A percentile compares a stretch with the other conserved stretches of the same genome.
phyloP scores from a whole-genome alignment of 2,888 invertebrate species.

The Liopterus haemorrhoidalis region DNA sequence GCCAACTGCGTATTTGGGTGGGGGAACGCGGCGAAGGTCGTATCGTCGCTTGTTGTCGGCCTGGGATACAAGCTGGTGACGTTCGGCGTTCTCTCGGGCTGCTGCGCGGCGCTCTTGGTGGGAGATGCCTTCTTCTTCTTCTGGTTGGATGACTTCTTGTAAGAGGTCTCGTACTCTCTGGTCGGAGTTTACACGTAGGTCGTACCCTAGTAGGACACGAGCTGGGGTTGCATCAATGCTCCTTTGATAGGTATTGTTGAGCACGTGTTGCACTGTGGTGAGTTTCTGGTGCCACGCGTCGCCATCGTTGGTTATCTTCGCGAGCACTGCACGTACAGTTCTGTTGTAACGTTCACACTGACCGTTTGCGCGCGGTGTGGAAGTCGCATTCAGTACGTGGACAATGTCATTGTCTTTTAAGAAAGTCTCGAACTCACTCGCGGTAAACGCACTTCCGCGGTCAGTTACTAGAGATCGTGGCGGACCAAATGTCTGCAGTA shows the following conservation, averaged over 20 bases:
- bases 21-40: too few relatives aligned
- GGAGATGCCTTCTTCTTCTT: too few relatives aligned
- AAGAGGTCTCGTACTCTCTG: too few relatives aligned
- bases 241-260: background rate
- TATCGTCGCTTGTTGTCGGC: too few relatives aligned
- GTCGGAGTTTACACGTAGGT: too few relatives aligned
- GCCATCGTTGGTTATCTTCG: background rate
- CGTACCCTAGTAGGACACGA: background rate
- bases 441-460: background rate
- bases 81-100: too few relatives aligned
- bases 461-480: background rate
- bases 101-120: too few relatives aligned
- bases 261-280: background rate
- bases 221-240: background rate
- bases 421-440: background rate
- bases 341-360: background rate
- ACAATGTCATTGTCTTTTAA: background rate
- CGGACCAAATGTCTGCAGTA: background rate
- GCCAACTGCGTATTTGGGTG: too few relatives aligned
- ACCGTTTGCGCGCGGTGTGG: background rate
- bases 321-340: background rate
- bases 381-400: background rate
- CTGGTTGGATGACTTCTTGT: too few relatives aligned
- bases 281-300: background rate
- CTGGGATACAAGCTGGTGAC: too few relatives aligned